phyloP scores from a whole-genome alignment of 2,113 vertebrate species.

The Oreocharis arfaki region DNA sequence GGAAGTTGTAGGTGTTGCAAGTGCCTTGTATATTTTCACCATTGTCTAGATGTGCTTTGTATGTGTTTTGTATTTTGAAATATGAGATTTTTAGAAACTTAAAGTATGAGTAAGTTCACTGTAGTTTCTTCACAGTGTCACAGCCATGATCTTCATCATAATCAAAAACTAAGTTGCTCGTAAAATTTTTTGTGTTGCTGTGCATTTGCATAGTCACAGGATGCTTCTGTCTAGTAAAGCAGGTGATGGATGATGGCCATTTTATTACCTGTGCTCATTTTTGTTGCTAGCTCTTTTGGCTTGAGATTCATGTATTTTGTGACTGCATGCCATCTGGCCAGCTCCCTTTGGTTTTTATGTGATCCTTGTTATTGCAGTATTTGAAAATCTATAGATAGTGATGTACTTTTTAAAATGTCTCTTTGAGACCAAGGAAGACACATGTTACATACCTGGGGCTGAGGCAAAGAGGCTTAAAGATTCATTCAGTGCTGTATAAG shows the following conservation, averaged over 20 bases:
- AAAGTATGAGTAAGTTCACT: background rate
- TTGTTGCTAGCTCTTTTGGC: background rate
- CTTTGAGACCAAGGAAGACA: background rate
- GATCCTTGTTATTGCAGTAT: background rate
- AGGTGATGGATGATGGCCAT: background rate
- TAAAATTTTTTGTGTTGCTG: background rate
- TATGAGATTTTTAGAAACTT: background rate
- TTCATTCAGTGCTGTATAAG: background rate
- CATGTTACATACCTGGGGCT: background rate
- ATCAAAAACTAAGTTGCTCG: background rate
- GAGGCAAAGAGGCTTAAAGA: background rate
- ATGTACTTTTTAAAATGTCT: background rate
- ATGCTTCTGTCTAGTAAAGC: background rate
- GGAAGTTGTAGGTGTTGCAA: background rate
- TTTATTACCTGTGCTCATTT: background rate
- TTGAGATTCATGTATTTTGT: background rate
- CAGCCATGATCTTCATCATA: background rate
- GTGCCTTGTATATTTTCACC: background rate
- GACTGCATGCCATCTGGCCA: background rate
- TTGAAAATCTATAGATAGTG: background rate
- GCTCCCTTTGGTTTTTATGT: background rate
- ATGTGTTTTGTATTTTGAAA: background rate
- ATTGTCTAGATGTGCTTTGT: background rate
- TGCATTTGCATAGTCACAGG: background rate
- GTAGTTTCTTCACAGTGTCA: background rate